Base-by-base conservation (phyloP, 2,797 vertebrate species). In the Todus mexicanus region DNA sequence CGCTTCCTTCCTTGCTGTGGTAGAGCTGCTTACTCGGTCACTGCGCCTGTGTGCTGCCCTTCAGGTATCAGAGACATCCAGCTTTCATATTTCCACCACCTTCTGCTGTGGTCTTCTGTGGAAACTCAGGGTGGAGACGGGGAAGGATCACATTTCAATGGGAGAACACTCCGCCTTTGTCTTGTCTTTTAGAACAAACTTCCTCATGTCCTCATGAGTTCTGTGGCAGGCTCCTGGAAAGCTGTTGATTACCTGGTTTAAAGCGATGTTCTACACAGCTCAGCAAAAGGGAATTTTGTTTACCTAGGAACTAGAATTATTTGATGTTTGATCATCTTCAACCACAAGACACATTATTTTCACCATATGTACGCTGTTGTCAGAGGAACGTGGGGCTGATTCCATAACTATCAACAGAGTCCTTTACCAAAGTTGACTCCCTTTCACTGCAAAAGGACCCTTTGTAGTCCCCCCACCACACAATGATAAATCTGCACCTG, bases 361-460 rank as follows among this genome's bases (percentile, higher is more conserved):
- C 54, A 75, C 51, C n/a, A 33, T 3, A 15, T 50, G 20, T 61
- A 74, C 12, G 5, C n/a, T 9, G 0, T 9, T 82, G 37, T 60
- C 57, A 72, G 59, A 86, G 51, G 63, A 84, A 75, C 47, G 7
- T 15, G n/a, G 21, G 8, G 13, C 70, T 63, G 83, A 71, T 64
- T 42, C 73, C 4, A 1, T 50, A 37, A 71, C 33, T 25, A 38
- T 65, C 0, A 0, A 61, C 40, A 54, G 53, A 33, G 40, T 66
- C 35, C 56, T 70, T 73, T 37, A 53, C 73, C 35, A 12, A 54
- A 93, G 66, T 59, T 70, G 2, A 48, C 84, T 92, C 81, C 51
- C 73, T 53, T 78, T 68, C 61, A 40, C 59, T 59, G 69, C 54
- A 69, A 21, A 84, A 75, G 31, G 57, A 84, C 40, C 33, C 23